Evolutionary conservation across 2,113 vertebrate species (phyloP).

Genomic region (Paralichthys olivaceus): DNA sequence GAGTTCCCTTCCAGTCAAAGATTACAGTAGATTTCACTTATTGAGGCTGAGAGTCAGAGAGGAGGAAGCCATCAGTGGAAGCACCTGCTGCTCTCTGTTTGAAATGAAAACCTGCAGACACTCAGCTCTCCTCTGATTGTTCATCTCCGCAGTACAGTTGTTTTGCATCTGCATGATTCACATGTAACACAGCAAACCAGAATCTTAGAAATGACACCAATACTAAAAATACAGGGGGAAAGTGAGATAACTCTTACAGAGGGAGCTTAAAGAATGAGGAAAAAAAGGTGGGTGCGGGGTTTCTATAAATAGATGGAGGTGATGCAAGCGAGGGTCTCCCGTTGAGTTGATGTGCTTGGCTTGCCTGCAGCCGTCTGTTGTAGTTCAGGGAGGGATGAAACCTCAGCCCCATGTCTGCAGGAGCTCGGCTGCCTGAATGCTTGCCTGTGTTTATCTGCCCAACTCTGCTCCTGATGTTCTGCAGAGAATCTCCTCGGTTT

Average conservation of each 20-base stretch:
- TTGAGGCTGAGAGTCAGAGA: conserved; percentile 33
- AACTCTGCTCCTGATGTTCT: conserved; percentile 31
- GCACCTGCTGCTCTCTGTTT: conserved; percentile 47
- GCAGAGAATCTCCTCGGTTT: conserved; percentile 24
- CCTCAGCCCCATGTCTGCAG: conserved; percentile 68
- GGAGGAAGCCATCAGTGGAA: conserved; percentile 42
- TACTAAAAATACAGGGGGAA: neutral
- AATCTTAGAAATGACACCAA: conserved; percentile 11
- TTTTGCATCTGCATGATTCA: conserved; percentile 43
- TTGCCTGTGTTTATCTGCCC: conserved; percentile 34
- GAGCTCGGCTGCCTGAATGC: conserved; percentile 45
- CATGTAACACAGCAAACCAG: conserved; percentile 3
- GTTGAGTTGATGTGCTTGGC: conserved; percentile 71
- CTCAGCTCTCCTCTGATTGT: conserved; percentile 32
- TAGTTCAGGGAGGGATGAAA: conserved; percentile 71
- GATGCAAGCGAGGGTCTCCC: conserved; percentile 81
- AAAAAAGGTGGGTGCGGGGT: conserved; percentile 65
- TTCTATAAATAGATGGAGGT: conserved; percentile 81
- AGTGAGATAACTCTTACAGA: conserved; percentile 26
- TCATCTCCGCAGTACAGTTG: conserved; percentile 40
- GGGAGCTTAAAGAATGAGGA: conserved; percentile 28
- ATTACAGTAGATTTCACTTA: conserved; percentile 58
- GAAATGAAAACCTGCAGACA: conserved; percentile 52
- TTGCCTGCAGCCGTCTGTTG: conserved; percentile 77
- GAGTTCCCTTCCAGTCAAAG: conserved; percentile 55